Conservation (phyloP, 1,140 invertebrate genomes). For the Saccostrea echinata region DNA sequence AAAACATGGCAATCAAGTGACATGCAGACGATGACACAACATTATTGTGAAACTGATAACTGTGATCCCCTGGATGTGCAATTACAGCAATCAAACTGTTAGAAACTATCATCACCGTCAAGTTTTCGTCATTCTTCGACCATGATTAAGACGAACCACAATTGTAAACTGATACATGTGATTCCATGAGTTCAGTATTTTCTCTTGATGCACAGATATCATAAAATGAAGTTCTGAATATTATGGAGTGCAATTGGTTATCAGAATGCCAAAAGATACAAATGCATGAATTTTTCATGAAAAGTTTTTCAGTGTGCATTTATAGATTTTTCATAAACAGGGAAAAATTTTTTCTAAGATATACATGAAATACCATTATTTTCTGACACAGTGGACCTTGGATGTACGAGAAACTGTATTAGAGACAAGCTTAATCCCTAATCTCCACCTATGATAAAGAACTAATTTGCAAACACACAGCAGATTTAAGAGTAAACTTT, state of each 20-base stretch:
- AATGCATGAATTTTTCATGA: slow-evolving; percentile 1
- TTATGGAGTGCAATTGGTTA: not conserved
- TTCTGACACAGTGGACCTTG: no score
- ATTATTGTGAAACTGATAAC: not conserved
- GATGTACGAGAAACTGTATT: no score
- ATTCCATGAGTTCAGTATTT: not conserved
- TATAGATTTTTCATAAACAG: not conserved
- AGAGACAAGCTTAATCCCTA: no score
- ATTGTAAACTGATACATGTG: not conserved
- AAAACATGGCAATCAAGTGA: not conserved
- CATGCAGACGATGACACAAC: not conserved
- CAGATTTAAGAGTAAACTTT: no score
- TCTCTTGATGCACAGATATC: not conserved
- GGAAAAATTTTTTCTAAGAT: not conserved
- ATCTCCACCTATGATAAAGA: no score
- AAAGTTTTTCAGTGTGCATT: not conserved
- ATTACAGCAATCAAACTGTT: not conserved
- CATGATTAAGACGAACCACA: not conserved
- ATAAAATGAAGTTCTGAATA: not conserved
- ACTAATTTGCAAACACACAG: no score
- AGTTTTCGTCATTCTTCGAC: not conserved
- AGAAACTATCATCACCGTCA: not conserved
- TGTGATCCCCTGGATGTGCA: not conserved
- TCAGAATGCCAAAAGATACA: not conserved
- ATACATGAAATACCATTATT: no score